Conservation (phyloP, 2,888 invertebrate genomes). For the Podotricha telesiphe region DNA sequence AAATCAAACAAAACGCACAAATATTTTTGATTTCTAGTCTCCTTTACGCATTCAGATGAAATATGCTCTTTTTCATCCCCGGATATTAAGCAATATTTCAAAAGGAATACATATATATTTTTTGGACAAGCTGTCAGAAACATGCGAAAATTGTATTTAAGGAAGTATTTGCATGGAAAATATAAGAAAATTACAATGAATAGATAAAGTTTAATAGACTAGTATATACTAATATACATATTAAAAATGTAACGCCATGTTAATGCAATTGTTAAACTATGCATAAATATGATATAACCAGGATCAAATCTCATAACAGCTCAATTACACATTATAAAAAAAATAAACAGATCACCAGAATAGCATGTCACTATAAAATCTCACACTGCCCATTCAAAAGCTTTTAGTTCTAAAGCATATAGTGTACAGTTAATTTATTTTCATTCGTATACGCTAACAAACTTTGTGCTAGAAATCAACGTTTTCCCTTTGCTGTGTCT, state of each 20-base stretch:
- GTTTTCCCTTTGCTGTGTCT: slow-evolving; percentile 27
- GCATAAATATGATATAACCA: no score
- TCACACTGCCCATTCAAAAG: background rate
- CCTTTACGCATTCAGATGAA: slow-evolving; percentile 33
- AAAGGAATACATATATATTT: slow-evolving; percentile 27
- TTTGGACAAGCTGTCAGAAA: slow-evolving; percentile 30
- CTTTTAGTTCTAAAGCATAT: background rate
- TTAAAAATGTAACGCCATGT: background rate
- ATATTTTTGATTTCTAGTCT: slow-evolving; percentile 32
- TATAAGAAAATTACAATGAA: slow-evolving; percentile 14
- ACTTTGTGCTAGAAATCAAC: slow-evolving; percentile 24
- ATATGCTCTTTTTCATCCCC: slow-evolving; percentile 34
- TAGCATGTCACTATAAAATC: background rate
- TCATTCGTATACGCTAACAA: slow-evolving; percentile 5
- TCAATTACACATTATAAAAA: no score
- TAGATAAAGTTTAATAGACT: slow-evolving; percentile 1
- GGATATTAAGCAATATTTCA: slow-evolving; percentile 42
- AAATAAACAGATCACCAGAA: no score
- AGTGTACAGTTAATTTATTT: slow-evolving; percentile 10
- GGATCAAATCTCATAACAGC: no score
- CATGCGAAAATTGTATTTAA: slow-evolving; percentile 21
- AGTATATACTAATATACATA: background rate
- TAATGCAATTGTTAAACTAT: background rate
- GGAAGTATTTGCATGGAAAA: slow-evolving; percentile 9
- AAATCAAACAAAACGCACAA: slow-evolving; percentile 25